phyloP scores from a whole-genome alignment of 1,140 invertebrate species.

The Bombus impatiens region DNA sequence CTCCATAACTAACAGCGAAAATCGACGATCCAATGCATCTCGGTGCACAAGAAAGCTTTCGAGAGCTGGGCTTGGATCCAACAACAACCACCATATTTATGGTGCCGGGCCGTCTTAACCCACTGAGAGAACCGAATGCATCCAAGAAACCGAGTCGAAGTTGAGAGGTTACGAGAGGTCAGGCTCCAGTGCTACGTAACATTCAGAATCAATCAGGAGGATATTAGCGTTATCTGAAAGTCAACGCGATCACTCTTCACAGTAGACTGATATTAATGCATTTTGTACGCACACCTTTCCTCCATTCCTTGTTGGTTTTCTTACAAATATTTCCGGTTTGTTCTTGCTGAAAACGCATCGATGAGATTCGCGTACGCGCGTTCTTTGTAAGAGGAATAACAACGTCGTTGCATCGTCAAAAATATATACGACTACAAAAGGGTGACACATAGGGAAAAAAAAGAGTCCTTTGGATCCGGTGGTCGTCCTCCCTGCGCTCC shows the following conservation, averaged over 20 bases:
- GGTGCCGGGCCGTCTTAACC: slow-evolving; percentile 66
- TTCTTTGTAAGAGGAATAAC: not conserved
- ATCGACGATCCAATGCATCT: slow-evolving; percentile 55
- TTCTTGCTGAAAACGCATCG: not conserved
- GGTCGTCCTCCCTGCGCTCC: slow-evolving; percentile 10
- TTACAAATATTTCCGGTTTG: not conserved
- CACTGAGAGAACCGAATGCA: slow-evolving; percentile 56
- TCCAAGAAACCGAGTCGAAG: slow-evolving; percentile 40
- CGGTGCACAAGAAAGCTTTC: slow-evolving; percentile 61
- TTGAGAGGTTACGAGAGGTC: slow-evolving; percentile 67
- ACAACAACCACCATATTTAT: slow-evolving; percentile 69
- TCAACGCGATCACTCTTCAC: slow-evolving; percentile 10
- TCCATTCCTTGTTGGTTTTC: not conserved
- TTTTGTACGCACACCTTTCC: not conserved
- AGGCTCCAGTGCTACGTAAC: slow-evolving; percentile 32
- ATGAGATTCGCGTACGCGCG: not conserved
- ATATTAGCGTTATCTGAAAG: slow-evolving; percentile 27
- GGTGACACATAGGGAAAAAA: not conserved
- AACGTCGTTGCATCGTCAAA: not conserved
- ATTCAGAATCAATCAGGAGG: slow-evolving; percentile 8
- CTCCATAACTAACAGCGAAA: slow-evolving; percentile 45
- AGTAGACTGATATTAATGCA: slow-evolving; percentile 17
- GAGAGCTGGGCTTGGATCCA: slow-evolving; percentile 62
- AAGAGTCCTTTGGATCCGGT: slow-evolving; percentile 11
- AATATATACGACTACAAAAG: not conserved